These are phyloP conservation scores for Cheirogaleus medius DNA, from an alignment of 2,113 vertebrate species.

Conservation along the genomic window DNA sequence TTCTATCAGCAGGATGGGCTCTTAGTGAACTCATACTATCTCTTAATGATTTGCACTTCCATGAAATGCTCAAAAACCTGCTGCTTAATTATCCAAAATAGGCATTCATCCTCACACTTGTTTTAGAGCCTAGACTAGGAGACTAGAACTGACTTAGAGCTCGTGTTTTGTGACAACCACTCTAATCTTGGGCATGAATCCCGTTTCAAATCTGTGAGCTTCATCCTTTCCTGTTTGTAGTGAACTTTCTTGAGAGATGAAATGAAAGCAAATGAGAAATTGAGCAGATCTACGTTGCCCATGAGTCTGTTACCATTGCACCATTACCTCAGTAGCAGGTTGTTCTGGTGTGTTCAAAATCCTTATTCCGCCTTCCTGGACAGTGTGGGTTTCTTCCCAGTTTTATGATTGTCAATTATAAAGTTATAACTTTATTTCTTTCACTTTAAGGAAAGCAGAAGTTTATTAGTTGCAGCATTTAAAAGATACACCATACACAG, in stretches of 20 bases:
- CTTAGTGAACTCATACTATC: neutral
- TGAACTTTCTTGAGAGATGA: conserved; percentile 35
- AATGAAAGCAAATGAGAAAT: neutral
- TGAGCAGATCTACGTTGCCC: neutral
- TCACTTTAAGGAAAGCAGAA: conserved; percentile 46
- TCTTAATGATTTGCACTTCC: neutral
- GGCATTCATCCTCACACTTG: neutral
- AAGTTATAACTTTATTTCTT: neutral
- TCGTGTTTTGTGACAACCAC: neutral
- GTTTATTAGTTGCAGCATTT: neutral
- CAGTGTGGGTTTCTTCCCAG: neutral
- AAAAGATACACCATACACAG: neutral
- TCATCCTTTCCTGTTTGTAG: neutral
- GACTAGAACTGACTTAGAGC: neutral
- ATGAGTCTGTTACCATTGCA: neutral
- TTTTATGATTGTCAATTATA: neutral
- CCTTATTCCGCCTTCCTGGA: neutral
- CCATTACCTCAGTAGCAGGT: neutral
- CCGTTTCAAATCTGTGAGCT: conserved; percentile 16
- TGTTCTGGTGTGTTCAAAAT: neutral
- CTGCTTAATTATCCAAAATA: conserved; percentile 1
- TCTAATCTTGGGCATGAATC: neutral
- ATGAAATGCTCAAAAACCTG: neutral
- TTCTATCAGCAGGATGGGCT: neutral
- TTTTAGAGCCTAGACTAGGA: neutral